phyloP scores from a whole-genome alignment of 92 coral and sea anemone species.

The Epizoanthus scotinus region DNA sequence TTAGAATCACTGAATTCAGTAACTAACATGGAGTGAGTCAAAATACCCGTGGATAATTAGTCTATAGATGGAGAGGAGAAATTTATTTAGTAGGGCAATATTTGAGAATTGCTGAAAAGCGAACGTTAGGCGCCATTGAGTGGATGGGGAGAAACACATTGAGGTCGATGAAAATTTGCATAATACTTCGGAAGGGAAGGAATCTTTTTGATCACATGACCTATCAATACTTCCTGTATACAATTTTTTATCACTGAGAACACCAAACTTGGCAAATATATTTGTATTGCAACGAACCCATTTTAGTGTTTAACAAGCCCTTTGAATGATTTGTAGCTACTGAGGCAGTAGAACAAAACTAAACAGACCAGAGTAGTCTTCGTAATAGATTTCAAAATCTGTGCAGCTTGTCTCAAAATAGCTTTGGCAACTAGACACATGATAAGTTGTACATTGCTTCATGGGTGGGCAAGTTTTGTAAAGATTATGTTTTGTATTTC shows the following conservation, averaged over 20 bases:
- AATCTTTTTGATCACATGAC: conserved; percentile 70
- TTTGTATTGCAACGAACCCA: conserved; percentile 1
- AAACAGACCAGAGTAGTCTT: background rate
- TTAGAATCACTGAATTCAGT: conserved; percentile 32
- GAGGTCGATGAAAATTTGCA: conserved; percentile 66
- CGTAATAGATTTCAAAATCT: conserved; percentile 22
- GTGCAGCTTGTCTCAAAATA: conserved; percentile 4
- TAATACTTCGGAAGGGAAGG: conserved; percentile 69
- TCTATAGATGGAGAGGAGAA: conserved; percentile 17
- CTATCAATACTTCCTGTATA: conserved; percentile 31
- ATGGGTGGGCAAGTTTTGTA: conserved; percentile 33
- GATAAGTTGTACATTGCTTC: conserved; percentile 18
- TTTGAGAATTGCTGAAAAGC: conserved; percentile 25
- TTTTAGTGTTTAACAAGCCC: background rate
- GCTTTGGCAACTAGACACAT: conserved; percentile 7
- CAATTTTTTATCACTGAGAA: background rate
- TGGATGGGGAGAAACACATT: conserved; percentile 44
- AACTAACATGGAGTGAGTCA: conserved; percentile 32
- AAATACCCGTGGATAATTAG: conserved; percentile 44
- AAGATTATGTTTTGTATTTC: background rate
- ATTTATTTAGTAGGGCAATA: conserved; percentile 23
- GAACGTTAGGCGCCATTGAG: conserved; percentile 34
- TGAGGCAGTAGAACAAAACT: background rate
- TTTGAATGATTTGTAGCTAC: background rate
- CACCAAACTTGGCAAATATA: conserved; percentile 18